These are phyloP conservation scores for Heliconius nattereri DNA, from an alignment of 1,140 invertebrate genomes.

Conservation along the genomic window DNA sequence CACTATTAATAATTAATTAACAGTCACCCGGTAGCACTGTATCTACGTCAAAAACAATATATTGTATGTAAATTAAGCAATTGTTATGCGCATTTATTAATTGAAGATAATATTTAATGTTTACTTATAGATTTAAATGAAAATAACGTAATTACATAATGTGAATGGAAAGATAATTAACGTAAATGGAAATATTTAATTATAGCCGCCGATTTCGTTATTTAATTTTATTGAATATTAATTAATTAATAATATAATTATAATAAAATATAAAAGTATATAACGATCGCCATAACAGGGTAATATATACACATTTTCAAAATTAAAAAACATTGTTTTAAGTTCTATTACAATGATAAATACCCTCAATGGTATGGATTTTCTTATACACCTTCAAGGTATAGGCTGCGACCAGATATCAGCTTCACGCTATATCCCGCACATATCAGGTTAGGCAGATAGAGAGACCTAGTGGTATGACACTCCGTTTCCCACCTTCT, in stretches of 20 bases:
- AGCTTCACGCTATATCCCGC: too few species aligned
- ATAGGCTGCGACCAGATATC: too few species aligned
- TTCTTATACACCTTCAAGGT: neutral
- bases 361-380: too few species aligned
- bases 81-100: conserved; percentile 11
- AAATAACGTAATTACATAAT: neutral
- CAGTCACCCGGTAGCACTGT: neutral
- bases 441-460: too few species aligned
- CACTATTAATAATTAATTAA: conserved; percentile 1
- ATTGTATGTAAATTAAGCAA: conserved; percentile 9
- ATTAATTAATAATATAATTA: neutral
- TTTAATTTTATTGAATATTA: neutral
- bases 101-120: neutral
- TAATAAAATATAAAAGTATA: neutral
- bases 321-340: too few species aligned
- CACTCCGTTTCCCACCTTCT: too few species aligned
- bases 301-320: too few species aligned
- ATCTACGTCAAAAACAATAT: neutral
- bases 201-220: neutral
- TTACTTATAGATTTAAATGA: neutral
- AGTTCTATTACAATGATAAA: too few species aligned
- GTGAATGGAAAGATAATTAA: neutral
- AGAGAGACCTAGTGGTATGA: too few species aligned
- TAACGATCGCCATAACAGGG: neutral
- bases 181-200: neutral